Conservation (phyloP, 2,113 vertebrate species). For the Megaceryle maxima region DNA sequence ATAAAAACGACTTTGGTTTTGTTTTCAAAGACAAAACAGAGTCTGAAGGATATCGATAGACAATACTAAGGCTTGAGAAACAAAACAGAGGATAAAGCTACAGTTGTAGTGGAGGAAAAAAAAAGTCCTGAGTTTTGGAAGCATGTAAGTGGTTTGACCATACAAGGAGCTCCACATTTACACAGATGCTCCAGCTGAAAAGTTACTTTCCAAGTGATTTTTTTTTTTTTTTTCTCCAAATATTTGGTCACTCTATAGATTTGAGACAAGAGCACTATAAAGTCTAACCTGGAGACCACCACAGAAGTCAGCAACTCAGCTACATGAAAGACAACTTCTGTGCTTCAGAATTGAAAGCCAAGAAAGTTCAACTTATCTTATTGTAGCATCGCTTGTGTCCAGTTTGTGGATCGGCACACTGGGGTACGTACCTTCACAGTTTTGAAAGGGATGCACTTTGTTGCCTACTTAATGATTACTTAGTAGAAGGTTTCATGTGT, state of each 20-base stretch:
- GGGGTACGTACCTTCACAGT: background rate
- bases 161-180: background rate
- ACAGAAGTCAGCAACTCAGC: background rate
- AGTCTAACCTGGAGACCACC: background rate
- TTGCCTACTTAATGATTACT: background rate
- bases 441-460: background rate
- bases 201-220: background rate
- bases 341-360: background rate
- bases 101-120: background rate
- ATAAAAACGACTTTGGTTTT: conserved; percentile 43
- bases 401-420: background rate
- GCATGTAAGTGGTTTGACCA: background rate
- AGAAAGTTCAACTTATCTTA: background rate
- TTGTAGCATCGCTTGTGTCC: background rate
- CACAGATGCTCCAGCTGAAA: background rate
- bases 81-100: conserved; percentile 27
- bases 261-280: background rate
- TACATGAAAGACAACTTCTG: background rate
- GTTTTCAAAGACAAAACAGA: conserved; percentile 1
- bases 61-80: background rate
- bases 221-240: background rate
- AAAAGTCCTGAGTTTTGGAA: conserved; percentile 36
- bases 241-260: conserved; percentile 18
- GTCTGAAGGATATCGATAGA: background rate
- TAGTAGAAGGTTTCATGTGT: background rate